These are phyloP conservation scores for Sturmia bella DNA, from an alignment of 2,888 invertebrate species.

Conservation along the genomic window DNA sequence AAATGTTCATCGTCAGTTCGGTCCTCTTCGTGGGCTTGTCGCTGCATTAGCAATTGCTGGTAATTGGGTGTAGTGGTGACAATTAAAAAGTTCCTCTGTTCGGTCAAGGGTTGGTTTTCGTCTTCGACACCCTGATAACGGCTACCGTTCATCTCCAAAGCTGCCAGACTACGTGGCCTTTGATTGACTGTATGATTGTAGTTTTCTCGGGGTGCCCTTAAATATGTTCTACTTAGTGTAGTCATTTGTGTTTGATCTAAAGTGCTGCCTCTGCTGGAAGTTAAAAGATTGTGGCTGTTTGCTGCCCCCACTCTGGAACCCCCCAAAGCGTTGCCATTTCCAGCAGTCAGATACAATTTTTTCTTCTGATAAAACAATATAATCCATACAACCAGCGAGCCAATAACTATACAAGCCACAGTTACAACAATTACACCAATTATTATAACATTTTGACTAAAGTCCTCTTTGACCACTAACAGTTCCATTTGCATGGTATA, in stretches of 20 bases:
- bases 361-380: conserved; percentile 75
- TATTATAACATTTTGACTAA: conserved; percentile 80
- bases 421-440: conserved; percentile 94
- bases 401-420: conserved; percentile 94
- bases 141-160: conserved; percentile 70
- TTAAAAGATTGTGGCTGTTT: conserved; percentile 71
- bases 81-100: conserved; percentile 75
- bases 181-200: conserved; percentile 71
- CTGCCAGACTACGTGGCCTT: conserved; percentile 76
- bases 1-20: conserved; percentile 68
- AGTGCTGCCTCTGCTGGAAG: conserved; percentile 68
- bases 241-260: conserved; percentile 78
- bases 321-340: conserved; percentile 56
- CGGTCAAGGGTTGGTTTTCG: conserved; percentile 68
- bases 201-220: conserved; percentile 70
- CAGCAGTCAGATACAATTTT: conserved; percentile 71
- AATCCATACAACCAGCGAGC: conserved; percentile 94
- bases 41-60: conserved; percentile 75
- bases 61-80: conserved; percentile 77
- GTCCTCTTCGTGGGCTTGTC: conserved; percentile 47
- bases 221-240: conserved; percentile 76
- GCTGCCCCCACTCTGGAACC: conserved; percentile 63
- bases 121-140: conserved; percentile 52
- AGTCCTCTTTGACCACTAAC: conserved; percentile 76
- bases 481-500: conserved; percentile 76